Base-by-base conservation (phyloP, 2,113 vertebrate species). In the Calypte anna region DNA sequence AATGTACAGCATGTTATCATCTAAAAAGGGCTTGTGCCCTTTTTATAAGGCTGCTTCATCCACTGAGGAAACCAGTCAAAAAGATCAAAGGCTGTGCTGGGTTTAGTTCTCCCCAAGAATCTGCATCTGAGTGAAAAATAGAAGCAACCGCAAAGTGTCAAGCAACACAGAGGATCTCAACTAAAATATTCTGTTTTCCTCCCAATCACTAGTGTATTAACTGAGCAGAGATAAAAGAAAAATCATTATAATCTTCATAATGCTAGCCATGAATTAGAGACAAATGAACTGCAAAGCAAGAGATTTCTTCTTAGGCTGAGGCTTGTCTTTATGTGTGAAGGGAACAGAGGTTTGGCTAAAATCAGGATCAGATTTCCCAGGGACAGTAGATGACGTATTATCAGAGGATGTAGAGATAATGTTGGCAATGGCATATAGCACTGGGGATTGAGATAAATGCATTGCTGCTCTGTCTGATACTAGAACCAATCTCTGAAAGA, bases 71-170 rank as follows among this genome's bases (percentile, higher is more conserved):
- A 75, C 48, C 77, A 94, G 86, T 92, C 70, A 82, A 78, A 94
- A 94, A 93, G 91, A 97, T 94, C 86, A 96, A 97, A 94, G 84
- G 38, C 63, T 91, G 63, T 0, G 1, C 46, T 75, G 55, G 86
- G 38, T 91, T 92, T 94, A 94, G 88, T 85, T 94, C 89, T 93
- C 53, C 74, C 91, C 58, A 82, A 84, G 80, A 94, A 94, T 95
- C 91, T 70, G 81, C 91, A 88, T 38, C 74, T 58, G 63, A 90
- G 74, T 85, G 93, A 94, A 95, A 93, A 89, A 96, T 33, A 94
- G 78, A 92, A 91, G 81, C n/a, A 92, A 89, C 50, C 50, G 87
- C 84, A 68, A 51, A 43, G 43, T 74, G 77, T 90, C 79, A 91
- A 91, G 57, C 51, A 94, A 94, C 86, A 86, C 20, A 93, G n/a